Evolutionary conservation across 64 coral and sea anemone genomes (phyloP).

Genomic region (Stylophora pistillata): DNA sequence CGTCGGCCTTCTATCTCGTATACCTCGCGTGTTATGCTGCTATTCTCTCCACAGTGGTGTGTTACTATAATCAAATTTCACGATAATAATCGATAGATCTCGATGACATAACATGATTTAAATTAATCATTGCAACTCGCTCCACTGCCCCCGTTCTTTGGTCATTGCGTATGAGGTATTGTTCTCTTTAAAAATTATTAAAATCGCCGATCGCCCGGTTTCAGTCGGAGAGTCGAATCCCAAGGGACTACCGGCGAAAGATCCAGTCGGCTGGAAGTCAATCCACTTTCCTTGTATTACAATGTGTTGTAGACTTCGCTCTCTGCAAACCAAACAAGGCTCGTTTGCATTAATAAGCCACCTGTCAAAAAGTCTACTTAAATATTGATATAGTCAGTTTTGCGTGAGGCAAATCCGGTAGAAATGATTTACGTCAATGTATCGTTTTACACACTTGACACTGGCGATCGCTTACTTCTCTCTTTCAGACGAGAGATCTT

Average conservation of each 20-base stretch:
- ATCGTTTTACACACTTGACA: slow-evolving; percentile 11
- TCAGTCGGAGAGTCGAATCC: background rate
- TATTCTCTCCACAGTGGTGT: background rate
- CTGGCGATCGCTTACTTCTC: background rate
- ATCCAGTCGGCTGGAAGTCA: slow-evolving; percentile 8
- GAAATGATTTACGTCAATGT: slow-evolving; percentile 10
- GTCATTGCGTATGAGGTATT: slow-evolving; percentile 23
- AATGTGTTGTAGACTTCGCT: background rate
- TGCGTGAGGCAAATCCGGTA: slow-evolving; percentile 10
- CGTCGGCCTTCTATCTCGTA: background rate
- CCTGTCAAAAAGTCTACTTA: slow-evolving; percentile 10
- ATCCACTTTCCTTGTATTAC: slow-evolving; percentile 35
- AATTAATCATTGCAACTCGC: slow-evolving; percentile 61
- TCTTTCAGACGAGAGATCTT: background rate
- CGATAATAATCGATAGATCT: slow-evolving; percentile 51
- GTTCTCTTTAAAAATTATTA: slow-evolving; percentile 1
- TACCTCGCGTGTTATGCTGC: background rate
- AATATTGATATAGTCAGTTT: background rate
- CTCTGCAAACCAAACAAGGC: slow-evolving; percentile 30
- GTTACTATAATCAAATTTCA: slow-evolving; percentile 65
- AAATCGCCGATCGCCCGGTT: slow-evolving; percentile 5
- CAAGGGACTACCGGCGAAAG: slow-evolving; percentile 15
- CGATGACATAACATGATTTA: slow-evolving; percentile 73
- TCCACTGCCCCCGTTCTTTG: slow-evolving; percentile 9
- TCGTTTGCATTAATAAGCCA: slow-evolving; percentile 44